These are phyloP conservation scores for Muschampia plurimacula DNA, from an alignment of 2,888 invertebrate genomes.

Conservation along the genomic window DNA sequence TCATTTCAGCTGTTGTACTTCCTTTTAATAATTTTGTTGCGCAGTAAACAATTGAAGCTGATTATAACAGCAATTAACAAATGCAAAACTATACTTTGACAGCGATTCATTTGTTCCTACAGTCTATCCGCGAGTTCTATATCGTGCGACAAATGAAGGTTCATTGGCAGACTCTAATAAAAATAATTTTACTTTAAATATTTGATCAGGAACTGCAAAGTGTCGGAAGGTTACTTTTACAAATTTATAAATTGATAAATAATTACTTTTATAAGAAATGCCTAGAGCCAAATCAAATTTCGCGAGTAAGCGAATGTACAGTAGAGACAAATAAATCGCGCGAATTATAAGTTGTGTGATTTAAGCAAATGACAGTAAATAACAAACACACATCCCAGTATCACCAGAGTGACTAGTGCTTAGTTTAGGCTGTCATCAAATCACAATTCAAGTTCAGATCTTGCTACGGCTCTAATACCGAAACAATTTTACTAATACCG, in stretches of 20 bases:
- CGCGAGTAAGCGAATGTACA: too few relatives aligned
- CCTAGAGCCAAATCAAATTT: too few relatives aligned
- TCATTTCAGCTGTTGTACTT: slow-evolving; percentile 7
- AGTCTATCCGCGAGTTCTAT: too few relatives aligned
- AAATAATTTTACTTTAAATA: neutral
- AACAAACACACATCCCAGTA: slow-evolving; percentile 39
- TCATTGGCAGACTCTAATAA: too few relatives aligned
- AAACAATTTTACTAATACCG: slow-evolving; percentile 27
- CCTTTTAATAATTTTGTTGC: slow-evolving; percentile 12
- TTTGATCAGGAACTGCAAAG: neutral
- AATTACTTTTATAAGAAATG: neutral
- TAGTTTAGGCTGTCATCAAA: slow-evolving; percentile 38
- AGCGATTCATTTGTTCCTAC: neutral
- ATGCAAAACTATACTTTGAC: slow-evolving; percentile 14
- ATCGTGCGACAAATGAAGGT: too few relatives aligned
- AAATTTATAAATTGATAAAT: neutral
- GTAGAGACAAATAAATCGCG: neutral
- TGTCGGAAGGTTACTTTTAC: neutral
- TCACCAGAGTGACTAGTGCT: slow-evolving; percentile 46
- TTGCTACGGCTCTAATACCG: slow-evolving; percentile 1
- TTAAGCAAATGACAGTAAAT: slow-evolving; percentile 24
- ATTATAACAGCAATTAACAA: slow-evolving; percentile 26
- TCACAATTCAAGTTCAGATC: slow-evolving; percentile 48
- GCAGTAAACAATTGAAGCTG: slow-evolving; percentile 23
- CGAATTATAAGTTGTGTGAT: neutral